Conservation (phyloP, 1,140 invertebrate species). For the Leucophenga varia region DNA sequence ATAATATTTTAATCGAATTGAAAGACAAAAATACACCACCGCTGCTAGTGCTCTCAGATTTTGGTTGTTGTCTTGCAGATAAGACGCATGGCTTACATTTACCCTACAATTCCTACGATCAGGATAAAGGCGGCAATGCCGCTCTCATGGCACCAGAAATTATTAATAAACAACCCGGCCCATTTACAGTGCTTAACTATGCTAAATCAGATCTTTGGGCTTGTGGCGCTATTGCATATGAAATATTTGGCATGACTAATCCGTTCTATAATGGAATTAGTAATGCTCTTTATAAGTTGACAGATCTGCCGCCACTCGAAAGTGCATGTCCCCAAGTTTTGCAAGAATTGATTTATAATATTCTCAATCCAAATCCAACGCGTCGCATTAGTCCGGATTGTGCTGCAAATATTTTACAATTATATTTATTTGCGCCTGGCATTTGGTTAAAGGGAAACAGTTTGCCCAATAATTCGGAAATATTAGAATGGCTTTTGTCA, state of each 20-base stretch:
- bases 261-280: conserved; percentile 70
- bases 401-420: conserved; percentile 76
- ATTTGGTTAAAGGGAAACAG: conserved; percentile 63
- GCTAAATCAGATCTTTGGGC: conserved; percentile 84
- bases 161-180: conserved; percentile 68
- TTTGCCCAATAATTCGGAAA: conserved; percentile 66
- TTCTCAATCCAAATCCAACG: conserved; percentile 67
- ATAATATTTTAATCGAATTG: conserved; percentile 74
- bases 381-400: conserved; percentile 69
- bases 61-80: conserved; percentile 82
- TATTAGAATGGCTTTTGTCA: conserved; percentile 75
- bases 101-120: conserved; percentile 69
- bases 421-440: conserved; percentile 77
- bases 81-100: conserved; percentile 65
- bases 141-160: conserved; percentile 86
- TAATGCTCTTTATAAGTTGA: conserved; percentile 67
- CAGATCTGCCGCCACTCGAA: conserved; percentile 68
- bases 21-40: conserved; percentile 63
- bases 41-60: conserved; percentile 78
- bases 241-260: conserved; percentile 78
- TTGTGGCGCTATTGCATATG: conserved; percentile 78
- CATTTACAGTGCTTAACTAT: conserved; percentile 75
- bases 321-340: conserved; percentile 65
- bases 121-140: conserved; percentile 76
- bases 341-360: conserved; percentile 64